Conservation (phyloP, 1,140 invertebrate genomes). For the Trachymyrmex septentrionalis region DNA sequence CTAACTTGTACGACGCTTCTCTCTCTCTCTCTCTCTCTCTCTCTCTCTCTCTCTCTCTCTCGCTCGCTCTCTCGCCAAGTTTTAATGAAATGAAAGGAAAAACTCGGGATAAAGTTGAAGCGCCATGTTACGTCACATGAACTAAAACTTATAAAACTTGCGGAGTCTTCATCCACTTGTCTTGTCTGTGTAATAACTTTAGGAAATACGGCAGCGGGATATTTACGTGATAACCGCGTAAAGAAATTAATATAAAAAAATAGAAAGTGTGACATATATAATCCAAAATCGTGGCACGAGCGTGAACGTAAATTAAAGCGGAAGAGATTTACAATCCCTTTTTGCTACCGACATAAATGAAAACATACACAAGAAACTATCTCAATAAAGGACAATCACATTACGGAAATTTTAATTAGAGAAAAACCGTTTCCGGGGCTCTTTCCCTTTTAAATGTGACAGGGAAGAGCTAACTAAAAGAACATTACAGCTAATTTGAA, state of each 20-base stretch:
- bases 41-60: neutral
- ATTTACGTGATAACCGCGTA: slow-evolving; percentile 31
- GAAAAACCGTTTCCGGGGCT: slow-evolving; percentile 40
- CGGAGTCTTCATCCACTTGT: slow-evolving; percentile 52
- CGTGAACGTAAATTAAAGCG: neutral
- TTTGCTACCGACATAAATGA: slow-evolving; percentile 33
- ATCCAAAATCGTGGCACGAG: slow-evolving; percentile 12
- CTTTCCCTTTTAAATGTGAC: slow-evolving; percentile 49
- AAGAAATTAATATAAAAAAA: slow-evolving; percentile 28
- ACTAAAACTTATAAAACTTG: slow-evolving; percentile 62
- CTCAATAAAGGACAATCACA: slow-evolving; percentile 53
- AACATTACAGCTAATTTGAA: slow-evolving; percentile 63
- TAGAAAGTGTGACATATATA: neutral
- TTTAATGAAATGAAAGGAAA: slow-evolving; percentile 66
- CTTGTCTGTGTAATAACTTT: slow-evolving; percentile 52
- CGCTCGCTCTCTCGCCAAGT: slow-evolving; percentile 35
- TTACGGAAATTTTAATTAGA: slow-evolving; percentile 63
- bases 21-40: neutral
- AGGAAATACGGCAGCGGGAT: slow-evolving; percentile 10
- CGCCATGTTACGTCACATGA: slow-evolving; percentile 51
- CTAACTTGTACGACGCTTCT: slow-evolving; percentile 13
- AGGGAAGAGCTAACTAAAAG: slow-evolving; percentile 61
- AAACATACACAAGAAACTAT: slow-evolving; percentile 49
- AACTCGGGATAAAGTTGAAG: slow-evolving; percentile 48
- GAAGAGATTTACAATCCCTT: slow-evolving; percentile 24